Conservation (phyloP, 2,888 invertebrate species). For the Pammene fasciana region DNA sequence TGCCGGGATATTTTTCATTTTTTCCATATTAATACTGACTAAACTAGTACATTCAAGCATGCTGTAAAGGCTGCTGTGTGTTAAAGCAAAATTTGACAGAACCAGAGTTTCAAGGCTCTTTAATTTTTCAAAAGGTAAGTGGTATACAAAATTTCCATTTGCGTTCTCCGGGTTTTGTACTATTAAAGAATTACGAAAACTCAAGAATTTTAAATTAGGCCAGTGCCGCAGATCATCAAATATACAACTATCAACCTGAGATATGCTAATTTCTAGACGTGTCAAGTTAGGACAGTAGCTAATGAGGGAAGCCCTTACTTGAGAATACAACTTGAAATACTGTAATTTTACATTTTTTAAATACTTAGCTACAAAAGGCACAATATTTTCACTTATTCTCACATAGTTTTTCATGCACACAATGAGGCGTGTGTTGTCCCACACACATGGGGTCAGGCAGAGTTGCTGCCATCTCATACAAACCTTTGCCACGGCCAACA, state of each 20-base stretch:
- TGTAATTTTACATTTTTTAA: constrained; percentile 81
- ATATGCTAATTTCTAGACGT: constrained; percentile 82
- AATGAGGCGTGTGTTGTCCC: constrained; percentile 80
- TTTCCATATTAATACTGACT: constrained; percentile 80
- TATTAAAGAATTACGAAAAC: constrained; percentile 80
- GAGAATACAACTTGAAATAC: constrained; percentile 82
- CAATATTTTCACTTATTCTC: constrained; percentile 78
- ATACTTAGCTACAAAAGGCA: constrained; percentile 80
- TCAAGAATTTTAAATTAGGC: constrained; percentile 79
- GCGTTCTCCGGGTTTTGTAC: constrained; percentile 74
- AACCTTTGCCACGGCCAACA: constrained; percentile 76
- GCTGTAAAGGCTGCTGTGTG: constrained; percentile 74
- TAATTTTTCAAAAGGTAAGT: constrained; percentile 78
- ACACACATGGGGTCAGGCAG: constrained; percentile 77
- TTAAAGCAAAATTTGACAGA: constrained; percentile 79
- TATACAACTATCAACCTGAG: constrained; percentile 80
- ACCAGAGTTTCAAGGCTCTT: constrained; percentile 74
- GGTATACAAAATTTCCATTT: constrained; percentile 78
- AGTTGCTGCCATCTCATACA: constrained; percentile 79
- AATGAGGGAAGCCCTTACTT: constrained; percentile 77
- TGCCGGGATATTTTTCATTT: constrained; percentile 81
- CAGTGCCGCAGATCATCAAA: constrained; percentile 79
- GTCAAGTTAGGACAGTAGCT: constrained; percentile 80
- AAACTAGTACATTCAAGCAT: constrained; percentile 78
- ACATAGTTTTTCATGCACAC: constrained; percentile 82